Conservation (phyloP, 2,113 vertebrate genomes). For the Phycodurus eques region DNA sequence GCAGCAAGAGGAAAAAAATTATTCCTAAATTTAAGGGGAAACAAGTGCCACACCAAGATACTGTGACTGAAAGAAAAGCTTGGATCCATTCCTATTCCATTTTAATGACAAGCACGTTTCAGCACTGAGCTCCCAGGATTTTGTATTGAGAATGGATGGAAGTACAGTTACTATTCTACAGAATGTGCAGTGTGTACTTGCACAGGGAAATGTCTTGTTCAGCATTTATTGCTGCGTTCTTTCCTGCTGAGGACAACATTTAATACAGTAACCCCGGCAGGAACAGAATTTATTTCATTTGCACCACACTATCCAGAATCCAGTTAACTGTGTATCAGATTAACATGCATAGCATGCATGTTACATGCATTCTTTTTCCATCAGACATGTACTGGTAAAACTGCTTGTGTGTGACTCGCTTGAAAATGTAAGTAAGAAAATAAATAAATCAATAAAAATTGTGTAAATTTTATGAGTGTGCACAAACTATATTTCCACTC, state of each 20-base stretch:
- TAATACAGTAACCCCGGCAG: background rate
- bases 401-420: background rate
- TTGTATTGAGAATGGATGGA: constrained; percentile 9
- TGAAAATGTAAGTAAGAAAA: background rate
- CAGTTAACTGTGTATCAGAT: too few species aligned
- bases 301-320: too few species aligned
- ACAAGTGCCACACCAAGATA: background rate
- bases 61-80: constrained; percentile 5
- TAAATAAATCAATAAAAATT: too few species aligned
- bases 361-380: too few species aligned
- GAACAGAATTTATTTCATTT: background rate
- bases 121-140: constrained; percentile 29
- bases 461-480: background rate
- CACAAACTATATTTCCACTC: background rate
- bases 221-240: constrained; percentile 9
- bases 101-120: constrained; percentile 27
- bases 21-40: constrained; percentile 14
- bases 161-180: constrained; percentile 20
- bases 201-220: background rate
- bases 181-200: constrained; percentile 11
- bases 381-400: background rate
- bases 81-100: constrained; percentile 25
- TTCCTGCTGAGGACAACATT: constrained; percentile 10
- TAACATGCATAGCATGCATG: background rate
- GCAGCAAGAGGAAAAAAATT: constrained; percentile 15